Conservation (phyloP, 2,113 vertebrate species). For the Anguilla rostrata region DNA sequence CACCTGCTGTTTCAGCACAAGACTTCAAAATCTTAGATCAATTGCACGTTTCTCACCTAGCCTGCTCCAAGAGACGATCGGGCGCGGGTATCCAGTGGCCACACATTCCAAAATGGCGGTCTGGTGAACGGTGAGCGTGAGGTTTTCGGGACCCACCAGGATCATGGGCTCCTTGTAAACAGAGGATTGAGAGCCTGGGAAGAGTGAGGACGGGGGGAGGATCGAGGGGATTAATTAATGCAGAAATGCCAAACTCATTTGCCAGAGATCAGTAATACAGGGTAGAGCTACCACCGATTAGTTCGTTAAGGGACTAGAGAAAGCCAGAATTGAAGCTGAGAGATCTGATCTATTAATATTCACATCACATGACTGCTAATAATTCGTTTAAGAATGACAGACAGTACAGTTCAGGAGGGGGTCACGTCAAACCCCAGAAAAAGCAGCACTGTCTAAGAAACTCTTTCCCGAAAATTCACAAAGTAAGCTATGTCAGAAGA, state of each 20-base stretch:
- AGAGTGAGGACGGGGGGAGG: slow-evolving; percentile 10
- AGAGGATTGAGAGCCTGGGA: slow-evolving; percentile 82
- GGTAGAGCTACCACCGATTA: too few species aligned
- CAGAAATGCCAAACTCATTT: background rate
- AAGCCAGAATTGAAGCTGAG: too few species aligned
- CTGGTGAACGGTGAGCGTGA: slow-evolving; percentile 96
- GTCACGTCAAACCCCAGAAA: too few species aligned
- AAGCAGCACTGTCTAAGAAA: too few species aligned
- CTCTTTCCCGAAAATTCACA: background rate
- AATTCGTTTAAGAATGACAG: too few species aligned
- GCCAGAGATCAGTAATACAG: too few species aligned
- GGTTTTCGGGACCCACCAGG: slow-evolving; percentile 95
- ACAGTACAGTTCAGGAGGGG: too few species aligned
- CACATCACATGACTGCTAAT: too few species aligned
- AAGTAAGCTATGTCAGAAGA: background rate
- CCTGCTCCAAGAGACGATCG: slow-evolving; percentile 98
- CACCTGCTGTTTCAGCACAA: background rate
- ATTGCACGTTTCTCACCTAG: slow-evolving; percentile 79
- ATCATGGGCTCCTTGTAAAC: slow-evolving; percentile 96
- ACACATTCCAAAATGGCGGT: slow-evolving; percentile 95
- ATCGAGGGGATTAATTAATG: slow-evolving; percentile 10
- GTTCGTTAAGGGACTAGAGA: too few species aligned
- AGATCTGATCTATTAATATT: too few species aligned
- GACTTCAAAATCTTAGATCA: background rate
- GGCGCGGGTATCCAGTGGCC: slow-evolving; percentile 95